Evolutionary conservation across 2,113 vertebrate genomes (phyloP), one percentile per base, ranked within the genome.

Genomic region (Tychaedon coryphoeus): DNA sequence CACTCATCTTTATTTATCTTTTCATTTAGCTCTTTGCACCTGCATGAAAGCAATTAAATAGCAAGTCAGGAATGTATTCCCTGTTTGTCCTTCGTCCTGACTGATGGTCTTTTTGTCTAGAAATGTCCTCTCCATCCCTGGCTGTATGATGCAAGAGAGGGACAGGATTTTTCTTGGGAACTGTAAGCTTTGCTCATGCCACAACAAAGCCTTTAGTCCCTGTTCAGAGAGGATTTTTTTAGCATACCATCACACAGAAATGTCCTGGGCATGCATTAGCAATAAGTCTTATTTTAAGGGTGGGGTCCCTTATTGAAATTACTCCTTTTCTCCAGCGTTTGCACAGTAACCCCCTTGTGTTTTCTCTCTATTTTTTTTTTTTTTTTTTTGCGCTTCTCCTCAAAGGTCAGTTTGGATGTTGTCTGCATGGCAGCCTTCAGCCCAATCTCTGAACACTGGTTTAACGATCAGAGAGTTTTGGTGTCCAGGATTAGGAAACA

Each of bases 341-440:
- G 73, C 93, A 86, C 87, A 95, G 87, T 94, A 94, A 89, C 69
- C 83, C 87, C 74, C 94, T 92, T 92, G 95, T 95, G 89, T 91
- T 86, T 93, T 92, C 53, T 23, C 19, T 45, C 6, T 58, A 9
- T 29, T 57, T 36, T 54, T 43, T 12, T 45, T 45, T 50, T 70
- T 43, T 20, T n/a, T 47, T 38, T 72, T 61, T 71, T 24, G 4
- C 28, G 77, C 8, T 2, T 94, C 91, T 95, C 66, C 83, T 77
- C 91, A 93, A 95, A 96, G 94, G 91, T 95, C 94, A 94, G 74
- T 38, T 77, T 83, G 82, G 83, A 95, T 77, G 88, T 24, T 74
- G 95, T 90, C 92, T 92, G 94, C 92, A 95, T 83, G 91, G 95
- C 89, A 96, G 87, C 80, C 72, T 88, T 92, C 88, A 88, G 88